Evolutionary conservation across 2,888 invertebrate species (phyloP), one percentile per base, ranked within the genome.

Genomic region (Cybosia mesomella): DNA sequence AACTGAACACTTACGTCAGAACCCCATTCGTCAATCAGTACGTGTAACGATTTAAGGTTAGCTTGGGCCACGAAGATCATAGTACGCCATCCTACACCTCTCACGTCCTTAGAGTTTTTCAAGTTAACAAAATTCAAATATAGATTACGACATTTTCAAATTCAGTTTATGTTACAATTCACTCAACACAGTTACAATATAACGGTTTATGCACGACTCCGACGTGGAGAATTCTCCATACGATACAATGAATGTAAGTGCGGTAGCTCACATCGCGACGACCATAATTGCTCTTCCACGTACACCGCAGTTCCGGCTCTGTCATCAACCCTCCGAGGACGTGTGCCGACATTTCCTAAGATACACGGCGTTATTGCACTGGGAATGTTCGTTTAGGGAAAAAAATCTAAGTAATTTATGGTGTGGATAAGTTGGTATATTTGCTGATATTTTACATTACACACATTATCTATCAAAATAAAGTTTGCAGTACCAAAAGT

Each of bases 261-360:
- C 13, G 57, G 62, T 49, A 22, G n/a, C 43, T 22, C 24, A 22
- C 49, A 36, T 24, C 57, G 69, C 53, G 68, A 64, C 59, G 59
- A 58, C 36, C 62, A 57, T 78, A 78, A 80, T 77, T 77, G 72
- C 70, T 70, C 71, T 72, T 77, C 68, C 68, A 69, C 72, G 72
- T 72, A 71, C 57, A 28, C 68, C 74, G 67, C 67, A 76, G 65
- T 74, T 77, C 80, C 77, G 77, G 75, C 21, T 54, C 67, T 68
- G 64, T 34, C 62, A 36, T 67, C 62, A 54, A 67, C 63, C 65
- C 72, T 71, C 71, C 58, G 58, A 34, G 59, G 57, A 15, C 34
- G 54, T 36, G 32, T 43, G 22, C 28, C 24, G 43, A 43, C 57
- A 57, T 18, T 21, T 39, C 34, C 57, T 53, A 24, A 13, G 32